A percentile compares a stretch with the other conserved stretches of the same genome.
Conservation (phyloP, 2,113 vertebrate species). For the Nothoprocta pentlandii region DNA sequence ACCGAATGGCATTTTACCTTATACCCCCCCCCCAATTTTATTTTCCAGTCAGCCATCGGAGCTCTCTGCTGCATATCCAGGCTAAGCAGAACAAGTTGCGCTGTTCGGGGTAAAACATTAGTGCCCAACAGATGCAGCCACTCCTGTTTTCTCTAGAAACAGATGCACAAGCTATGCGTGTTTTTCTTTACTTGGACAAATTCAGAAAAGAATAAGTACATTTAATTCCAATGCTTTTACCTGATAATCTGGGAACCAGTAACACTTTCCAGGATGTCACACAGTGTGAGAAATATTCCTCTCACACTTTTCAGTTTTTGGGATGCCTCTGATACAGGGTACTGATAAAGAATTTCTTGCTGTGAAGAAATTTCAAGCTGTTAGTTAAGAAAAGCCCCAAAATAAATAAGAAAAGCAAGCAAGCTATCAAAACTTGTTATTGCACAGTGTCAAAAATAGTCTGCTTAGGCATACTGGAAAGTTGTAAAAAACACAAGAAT, state of each 20-base stretch:
- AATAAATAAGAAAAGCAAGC: not conserved
- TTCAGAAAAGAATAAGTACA: not conserved
- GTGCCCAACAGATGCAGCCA: not conserved
- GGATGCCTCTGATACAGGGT: slow-evolving; percentile 89
- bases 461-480: not conserved
- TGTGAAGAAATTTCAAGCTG: slow-evolving; percentile 70
- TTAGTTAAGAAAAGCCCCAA: slow-evolving; percentile 36
- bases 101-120: not conserved
- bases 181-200: not conserved
- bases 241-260: slow-evolving; percentile 91
- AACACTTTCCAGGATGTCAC: slow-evolving; percentile 95
- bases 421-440: not conserved
- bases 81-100: not conserved
- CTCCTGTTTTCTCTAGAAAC: not conserved
- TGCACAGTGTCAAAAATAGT: not conserved
- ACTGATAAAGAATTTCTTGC: slow-evolving; percentile 97
- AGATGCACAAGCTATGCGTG: not conserved
- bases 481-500: not conserved
- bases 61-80: not conserved
- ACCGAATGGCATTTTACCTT: not conserved
- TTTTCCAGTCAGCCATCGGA: not conserved
- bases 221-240: slow-evolving; percentile 73
- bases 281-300: slow-evolving; percentile 95
- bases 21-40: too few relatives aligned
- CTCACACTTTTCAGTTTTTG: slow-evolving; percentile 91